A percentile compares a stretch with the other conserved stretches of the same genome.
Conservation (phyloP, 2,797 vertebrate genomes). For the Anabacerthia variegaticeps region DNA sequence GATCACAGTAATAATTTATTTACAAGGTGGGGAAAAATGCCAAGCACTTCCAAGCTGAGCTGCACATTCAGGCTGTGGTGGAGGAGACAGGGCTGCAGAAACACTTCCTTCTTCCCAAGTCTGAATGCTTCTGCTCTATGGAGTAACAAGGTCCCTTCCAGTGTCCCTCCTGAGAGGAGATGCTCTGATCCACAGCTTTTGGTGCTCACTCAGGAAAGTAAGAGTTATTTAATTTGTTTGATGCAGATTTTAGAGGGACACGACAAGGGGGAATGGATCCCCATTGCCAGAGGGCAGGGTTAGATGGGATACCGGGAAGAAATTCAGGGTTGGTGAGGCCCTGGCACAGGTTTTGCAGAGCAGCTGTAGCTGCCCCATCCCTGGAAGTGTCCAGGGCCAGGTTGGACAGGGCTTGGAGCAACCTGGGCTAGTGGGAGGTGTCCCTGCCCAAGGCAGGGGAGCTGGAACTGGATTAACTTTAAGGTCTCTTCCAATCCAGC, state of each 20-base stretch:
- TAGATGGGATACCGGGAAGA: neutral
- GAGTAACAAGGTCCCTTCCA: neutral
- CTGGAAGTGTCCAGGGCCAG: rapidly evolving
- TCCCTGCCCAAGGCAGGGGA: neutral
- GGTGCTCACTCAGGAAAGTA: neutral
- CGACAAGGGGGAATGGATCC: neutral
- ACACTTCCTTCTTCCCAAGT: neutral
- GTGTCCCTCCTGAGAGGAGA: neutral
- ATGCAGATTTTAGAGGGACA: neutral
- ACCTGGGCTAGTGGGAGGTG: rapidly evolving
- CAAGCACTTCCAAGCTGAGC: slow-evolving; percentile 54
- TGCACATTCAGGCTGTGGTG: neutral
- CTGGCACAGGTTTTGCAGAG: neutral
- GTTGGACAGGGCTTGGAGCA: rapidly evolving
- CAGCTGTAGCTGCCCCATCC: neutral
- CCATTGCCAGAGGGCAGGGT: neutral
- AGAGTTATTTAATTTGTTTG: no score
- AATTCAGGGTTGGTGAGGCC: rapidly evolving
- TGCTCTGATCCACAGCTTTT: neutral
- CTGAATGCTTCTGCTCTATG: neutral
- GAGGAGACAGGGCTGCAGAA: neutral
- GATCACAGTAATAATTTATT: slow-evolving; percentile 66
- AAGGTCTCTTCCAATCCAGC: neutral
- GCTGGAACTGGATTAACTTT: neutral
- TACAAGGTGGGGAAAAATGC: slow-evolving; percentile 49